Conservation (phyloP, 1,140 invertebrate species). For the Pinna nobilis region DNA sequence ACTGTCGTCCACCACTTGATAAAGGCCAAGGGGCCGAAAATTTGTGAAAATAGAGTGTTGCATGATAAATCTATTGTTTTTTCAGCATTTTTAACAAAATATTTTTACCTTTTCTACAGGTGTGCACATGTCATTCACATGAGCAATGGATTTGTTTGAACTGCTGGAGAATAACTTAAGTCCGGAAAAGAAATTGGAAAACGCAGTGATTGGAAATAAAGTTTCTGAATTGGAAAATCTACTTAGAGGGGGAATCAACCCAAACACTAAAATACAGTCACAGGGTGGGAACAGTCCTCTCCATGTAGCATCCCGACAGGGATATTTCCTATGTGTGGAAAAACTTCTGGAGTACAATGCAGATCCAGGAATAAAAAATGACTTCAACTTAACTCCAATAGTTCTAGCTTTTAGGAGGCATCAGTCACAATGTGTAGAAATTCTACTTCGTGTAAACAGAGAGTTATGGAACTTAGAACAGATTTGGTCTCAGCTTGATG, state of each 20-base stretch:
- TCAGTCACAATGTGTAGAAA: conserved; percentile 9
- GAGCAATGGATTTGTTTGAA: conserved; percentile 34
- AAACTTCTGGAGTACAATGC: conserved; percentile 31
- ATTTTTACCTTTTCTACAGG: no score
- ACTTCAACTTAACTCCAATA: conserved; percentile 27
- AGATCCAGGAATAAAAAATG: conserved; percentile 25
- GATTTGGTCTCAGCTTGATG: conserved; percentile 21
- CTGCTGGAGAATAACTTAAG: conserved; percentile 27
- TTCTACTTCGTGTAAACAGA: conserved; percentile 19
- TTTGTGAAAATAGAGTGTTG: no score
- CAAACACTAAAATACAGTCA: conserved; percentile 18
- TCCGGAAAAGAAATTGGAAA: conserved; percentile 24
- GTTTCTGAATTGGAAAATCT: conserved; percentile 3
- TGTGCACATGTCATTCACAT: neutral
- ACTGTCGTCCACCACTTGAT: no score
- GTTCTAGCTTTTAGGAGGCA: conserved; percentile 14
- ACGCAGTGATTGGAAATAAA: conserved; percentile 20
- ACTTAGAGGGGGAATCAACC: conserved; percentile 12
- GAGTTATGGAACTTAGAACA: conserved; percentile 6
- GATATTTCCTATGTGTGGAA: conserved; percentile 15
- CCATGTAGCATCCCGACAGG: conserved; percentile 22
- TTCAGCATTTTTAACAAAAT: no score
- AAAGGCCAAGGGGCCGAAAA: no score
- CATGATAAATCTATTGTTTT: no score
- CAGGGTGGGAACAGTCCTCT: conserved; percentile 37